Percentiles rank a stretch among this genome's conserved stretches.
phyloP scores from a whole-genome alignment of 2,888 invertebrate species.

The Pegoplata infirma region DNA sequence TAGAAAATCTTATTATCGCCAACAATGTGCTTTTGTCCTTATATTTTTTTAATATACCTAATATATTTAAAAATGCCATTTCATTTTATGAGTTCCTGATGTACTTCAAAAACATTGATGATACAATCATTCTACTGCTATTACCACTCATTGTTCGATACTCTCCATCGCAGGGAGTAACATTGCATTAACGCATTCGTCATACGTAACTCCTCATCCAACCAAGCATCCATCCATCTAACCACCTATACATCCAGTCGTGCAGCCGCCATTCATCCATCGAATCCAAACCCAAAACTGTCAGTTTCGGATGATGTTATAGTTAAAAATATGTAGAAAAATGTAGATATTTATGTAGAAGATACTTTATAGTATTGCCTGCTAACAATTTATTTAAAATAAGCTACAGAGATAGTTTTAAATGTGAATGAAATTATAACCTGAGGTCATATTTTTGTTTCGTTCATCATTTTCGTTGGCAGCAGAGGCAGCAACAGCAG shows the following conservation, averaged over 20 bases:
- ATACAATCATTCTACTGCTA: background rate
- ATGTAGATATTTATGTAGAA: background rate
- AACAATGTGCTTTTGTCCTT: too few relatives aligned
- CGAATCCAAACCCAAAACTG: too few relatives aligned
- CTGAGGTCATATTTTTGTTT: conserved; percentile 57
- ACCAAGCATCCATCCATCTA: conserved; percentile 1
- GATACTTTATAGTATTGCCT: conserved; percentile 45
- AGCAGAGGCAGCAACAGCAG: conserved; percentile 20
- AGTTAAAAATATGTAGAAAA: too few relatives aligned
- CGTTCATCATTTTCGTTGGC: conserved; percentile 54
- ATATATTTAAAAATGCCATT: background rate
- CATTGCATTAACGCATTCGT: conserved; percentile 18
- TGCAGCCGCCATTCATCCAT: too few relatives aligned
- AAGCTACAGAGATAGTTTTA: conserved; percentile 64
- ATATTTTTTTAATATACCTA: too few relatives aligned
- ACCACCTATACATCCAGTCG: too few relatives aligned
- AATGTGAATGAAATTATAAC: conserved; percentile 66
- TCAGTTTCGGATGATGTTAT: background rate
- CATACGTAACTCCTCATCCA: conserved; percentile 2
- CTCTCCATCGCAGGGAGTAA: background rate
- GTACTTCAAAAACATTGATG: background rate
- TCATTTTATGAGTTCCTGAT: background rate
- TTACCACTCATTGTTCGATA: background rate
- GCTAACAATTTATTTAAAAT: conserved; percentile 63
- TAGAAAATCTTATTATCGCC: too few relatives aligned